phyloP scores from a whole-genome alignment of 2,113 vertebrate genomes.

The Paralichthys olivaceus region DNA sequence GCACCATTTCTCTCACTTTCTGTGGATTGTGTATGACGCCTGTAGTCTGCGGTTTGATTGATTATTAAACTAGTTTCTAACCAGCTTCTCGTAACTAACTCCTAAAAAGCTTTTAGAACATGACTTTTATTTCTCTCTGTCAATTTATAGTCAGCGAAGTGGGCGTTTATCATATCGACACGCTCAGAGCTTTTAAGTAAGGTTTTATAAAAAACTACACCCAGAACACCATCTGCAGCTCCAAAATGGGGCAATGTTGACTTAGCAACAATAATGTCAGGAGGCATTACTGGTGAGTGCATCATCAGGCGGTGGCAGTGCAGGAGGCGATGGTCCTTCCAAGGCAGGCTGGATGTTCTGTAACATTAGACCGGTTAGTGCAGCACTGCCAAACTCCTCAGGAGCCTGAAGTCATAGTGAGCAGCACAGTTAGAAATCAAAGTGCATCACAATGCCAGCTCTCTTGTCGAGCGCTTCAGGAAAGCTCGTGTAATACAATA shows the following conservation, averaged over 20 bases:
- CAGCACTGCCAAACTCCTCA: constrained; percentile 28
- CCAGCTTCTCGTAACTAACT: background rate
- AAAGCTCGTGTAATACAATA: constrained; percentile 38
- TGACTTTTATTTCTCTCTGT: background rate
- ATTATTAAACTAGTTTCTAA: background rate
- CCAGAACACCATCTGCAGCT: constrained; percentile 85
- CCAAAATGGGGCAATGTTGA: constrained; percentile 87
- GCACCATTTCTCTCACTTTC: background rate
- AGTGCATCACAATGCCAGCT: constrained; percentile 24
- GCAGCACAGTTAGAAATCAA: constrained; percentile 18
- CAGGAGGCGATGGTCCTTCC: background rate
- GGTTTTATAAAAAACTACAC: constrained; percentile 87
- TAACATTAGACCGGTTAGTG: constrained; percentile 14
- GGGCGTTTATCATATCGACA: constrained; percentile 70
- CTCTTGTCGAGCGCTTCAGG: constrained; percentile 23
- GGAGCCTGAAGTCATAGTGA: constrained; percentile 13
- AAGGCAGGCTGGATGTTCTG: constrained; percentile 3
- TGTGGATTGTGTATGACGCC: background rate
- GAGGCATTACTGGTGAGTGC: constrained; percentile 88
- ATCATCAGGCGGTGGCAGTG: constrained; percentile 82
- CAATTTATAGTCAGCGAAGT: background rate
- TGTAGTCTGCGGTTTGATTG: background rate
- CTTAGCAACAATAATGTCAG: constrained; percentile 88
- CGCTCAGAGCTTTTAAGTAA: constrained; percentile 85
- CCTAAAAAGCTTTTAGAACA: background rate